phyloP scores from a whole-genome alignment of 1,140 invertebrate genomes.

The Apis cerana region DNA sequence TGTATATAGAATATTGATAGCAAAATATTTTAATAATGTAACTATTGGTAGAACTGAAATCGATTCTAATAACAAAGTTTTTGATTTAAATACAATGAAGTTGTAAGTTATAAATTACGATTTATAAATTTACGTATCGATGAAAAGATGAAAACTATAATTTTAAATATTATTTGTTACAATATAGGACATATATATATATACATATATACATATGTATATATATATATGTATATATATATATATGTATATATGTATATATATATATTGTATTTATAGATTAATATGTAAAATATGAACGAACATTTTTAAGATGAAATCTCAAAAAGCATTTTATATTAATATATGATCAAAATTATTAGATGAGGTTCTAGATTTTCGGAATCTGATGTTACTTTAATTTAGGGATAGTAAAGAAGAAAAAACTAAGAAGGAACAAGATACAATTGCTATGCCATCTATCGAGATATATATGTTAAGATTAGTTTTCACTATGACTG shows the following conservation, averaged over 20 bases:
- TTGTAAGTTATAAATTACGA: neutral
- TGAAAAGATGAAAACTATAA: neutral
- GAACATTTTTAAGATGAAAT: neutral
- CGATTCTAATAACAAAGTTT: neutral
- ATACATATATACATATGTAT: neutral
- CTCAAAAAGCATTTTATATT: neutral
- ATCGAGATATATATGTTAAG: no score
- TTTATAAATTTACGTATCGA: neutral
- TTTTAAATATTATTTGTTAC: neutral
- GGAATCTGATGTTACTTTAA: no score
- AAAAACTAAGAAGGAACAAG: no score
- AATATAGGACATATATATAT: neutral
- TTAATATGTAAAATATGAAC: neutral
- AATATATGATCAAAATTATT: neutral
- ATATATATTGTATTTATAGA: no score
- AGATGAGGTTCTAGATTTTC: no score
- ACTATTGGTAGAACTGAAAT: conserved; percentile 9
- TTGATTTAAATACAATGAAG: neutral
- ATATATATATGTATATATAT: neutral
- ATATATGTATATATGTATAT: no score
- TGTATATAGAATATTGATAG: neutral
- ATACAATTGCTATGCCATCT: no score
- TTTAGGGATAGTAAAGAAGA: no score
- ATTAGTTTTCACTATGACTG: no score
- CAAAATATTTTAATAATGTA: neutral